These are phyloP conservation scores for Ctenosaura bakeri DNA, from an alignment of 2,797 vertebrate species.

Conservation along the genomic window DNA sequence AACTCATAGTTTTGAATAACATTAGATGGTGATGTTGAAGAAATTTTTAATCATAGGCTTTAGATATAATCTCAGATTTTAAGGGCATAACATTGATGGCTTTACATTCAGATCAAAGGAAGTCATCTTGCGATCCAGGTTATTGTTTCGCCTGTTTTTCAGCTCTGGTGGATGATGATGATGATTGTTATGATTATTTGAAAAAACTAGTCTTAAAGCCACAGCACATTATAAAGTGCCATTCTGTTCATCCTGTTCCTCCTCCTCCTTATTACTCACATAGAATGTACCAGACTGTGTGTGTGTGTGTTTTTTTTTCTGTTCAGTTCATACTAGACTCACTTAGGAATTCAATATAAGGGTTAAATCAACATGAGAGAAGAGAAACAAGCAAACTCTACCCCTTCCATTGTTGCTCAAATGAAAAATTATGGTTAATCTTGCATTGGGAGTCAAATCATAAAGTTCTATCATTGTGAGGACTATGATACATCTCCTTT, in stretches of 20 bases:
- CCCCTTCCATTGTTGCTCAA: too few relatives aligned
- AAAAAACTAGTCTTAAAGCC: background rate
- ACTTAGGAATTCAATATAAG: too few relatives aligned
- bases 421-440: too few relatives aligned
- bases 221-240: background rate
- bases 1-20: background rate
- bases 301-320: background rate
- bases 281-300: too few relatives aligned
- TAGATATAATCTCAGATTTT: background rate
- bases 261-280: background rate
- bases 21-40: conserved; percentile 4
- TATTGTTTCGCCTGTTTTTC: background rate
- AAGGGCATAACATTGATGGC: background rate
- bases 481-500: too few relatives aligned
- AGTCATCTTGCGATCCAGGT: background rate
- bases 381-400: too few relatives aligned
- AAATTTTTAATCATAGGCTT: conserved; percentile 6
- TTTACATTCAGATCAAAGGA: conserved; percentile 4
- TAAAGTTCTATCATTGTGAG: too few relatives aligned
- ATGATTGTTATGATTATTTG: background rate
- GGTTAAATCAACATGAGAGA: too few relatives aligned
- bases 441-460: too few relatives aligned
- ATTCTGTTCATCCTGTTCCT: too few relatives aligned
- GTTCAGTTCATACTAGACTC: background rate
- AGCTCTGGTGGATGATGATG: too few relatives aligned